phyloP scores from a whole-genome alignment of 2,797 vertebrate genomes.

The Synanceia verrucosa region DNA sequence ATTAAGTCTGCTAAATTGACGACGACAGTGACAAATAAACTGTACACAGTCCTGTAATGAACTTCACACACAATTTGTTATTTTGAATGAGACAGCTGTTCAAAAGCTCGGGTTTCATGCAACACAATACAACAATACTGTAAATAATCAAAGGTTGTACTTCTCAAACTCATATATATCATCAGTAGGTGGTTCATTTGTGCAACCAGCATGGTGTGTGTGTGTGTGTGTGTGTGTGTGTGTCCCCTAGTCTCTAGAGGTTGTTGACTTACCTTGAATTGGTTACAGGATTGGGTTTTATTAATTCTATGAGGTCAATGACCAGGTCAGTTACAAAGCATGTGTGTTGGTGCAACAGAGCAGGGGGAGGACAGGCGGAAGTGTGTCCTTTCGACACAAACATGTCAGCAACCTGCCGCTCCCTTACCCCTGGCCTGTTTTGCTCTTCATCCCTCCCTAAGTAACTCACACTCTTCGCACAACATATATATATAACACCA shows the following conservation, averaged over 20 bases:
- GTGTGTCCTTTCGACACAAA: conserved; percentile 39
- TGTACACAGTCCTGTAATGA: background rate
- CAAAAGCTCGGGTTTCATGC: conserved; percentile 59
- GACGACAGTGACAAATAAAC: background rate
- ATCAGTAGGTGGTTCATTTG: conserved; percentile 69
- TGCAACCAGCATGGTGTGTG: conserved; percentile 73
- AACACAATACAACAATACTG: conserved; percentile 73
- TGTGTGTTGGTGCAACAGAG: conserved; percentile 52
- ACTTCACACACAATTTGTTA: background rate
- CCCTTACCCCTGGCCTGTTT: conserved; percentile 49
- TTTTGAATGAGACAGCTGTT: conserved; percentile 13
- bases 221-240: conserved; percentile 8
- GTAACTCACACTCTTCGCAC: conserved; percentile 60
- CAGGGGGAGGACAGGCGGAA: conserved; percentile 56
- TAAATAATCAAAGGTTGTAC: conserved; percentile 11
- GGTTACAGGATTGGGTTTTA: conserved; percentile 35
- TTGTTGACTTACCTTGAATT: conserved; percentile 81
- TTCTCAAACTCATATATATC: conserved; percentile 10
- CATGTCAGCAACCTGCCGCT: conserved; percentile 42
- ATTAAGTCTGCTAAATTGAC: background rate
- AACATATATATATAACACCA: conserved; percentile 73
- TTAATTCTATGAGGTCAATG: conserved; percentile 45
- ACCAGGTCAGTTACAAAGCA: conserved; percentile 28
- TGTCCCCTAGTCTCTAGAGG: conserved; percentile 53
- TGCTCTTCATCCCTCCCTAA: conserved; percentile 52